Evolutionary conservation across 2,113 vertebrate genomes (phyloP), one percentile per base, ranked within the genome.

Genomic region (Thryonomys swinderianus): DNA sequence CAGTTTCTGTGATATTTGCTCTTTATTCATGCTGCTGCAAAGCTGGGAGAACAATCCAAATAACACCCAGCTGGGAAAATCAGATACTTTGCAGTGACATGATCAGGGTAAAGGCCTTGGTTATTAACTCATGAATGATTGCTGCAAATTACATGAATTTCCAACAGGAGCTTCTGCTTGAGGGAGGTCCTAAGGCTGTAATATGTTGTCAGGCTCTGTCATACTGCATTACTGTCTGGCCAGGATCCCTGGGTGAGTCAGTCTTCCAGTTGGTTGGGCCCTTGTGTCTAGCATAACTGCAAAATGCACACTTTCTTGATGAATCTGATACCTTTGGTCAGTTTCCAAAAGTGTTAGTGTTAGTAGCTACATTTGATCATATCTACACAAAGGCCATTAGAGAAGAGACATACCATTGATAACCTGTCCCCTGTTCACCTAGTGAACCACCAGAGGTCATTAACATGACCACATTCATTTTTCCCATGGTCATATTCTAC

Each of bases 1-100:
- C 61, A 90, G 76, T n/a, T 94, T 96, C 90, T 61, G 55, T 93
- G 88, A 88, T 74, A 90, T 85, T 85, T 95, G 76, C 93, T 88
- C 85, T 96, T 37, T 55, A 79, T 78, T 91, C 42, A 45, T 79
- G 40, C 42, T 85, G 30, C 55, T 84, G 57, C 62, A 74, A 18
- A 27, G 42, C 40, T 81, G 81, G 53, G 12, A 94, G 51, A 71
- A 85, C 25, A 93, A 61, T 7, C 51, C 90, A 74, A 59, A 86
- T 4, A 85, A 48, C 0, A 4, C 40, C 51, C 73, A 83, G 27
- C 62, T 79, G 32, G 78, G 61, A 94, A 96, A 91, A 80, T 73
- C 55, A 97, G 82, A 48, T 74, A 66, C 42, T 30, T 87, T 90
- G 21, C 53, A 61, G 32, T 5, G 48, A 66, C 53, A 8, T 48